phyloP scores from a whole-genome alignment of 92 coral and sea anemone genomes.

The Galaxea fascicularis region DNA sequence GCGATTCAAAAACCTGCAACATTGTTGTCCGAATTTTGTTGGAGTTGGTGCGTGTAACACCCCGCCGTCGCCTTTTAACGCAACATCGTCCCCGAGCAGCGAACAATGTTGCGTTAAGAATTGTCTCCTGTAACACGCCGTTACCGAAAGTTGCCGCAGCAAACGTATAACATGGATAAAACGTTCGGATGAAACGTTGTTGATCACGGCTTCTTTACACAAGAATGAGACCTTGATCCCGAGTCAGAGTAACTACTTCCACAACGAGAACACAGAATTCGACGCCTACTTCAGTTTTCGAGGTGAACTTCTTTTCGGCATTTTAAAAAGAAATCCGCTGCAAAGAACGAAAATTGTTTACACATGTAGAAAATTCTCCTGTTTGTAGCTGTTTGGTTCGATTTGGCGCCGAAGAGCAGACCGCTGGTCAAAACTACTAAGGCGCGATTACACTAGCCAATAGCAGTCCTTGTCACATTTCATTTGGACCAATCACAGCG shows the following conservation, averaged over 20 bases:
- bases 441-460: background rate
- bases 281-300: slow-evolving; percentile 7
- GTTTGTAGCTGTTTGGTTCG: background rate
- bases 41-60: slow-evolving; percentile 13
- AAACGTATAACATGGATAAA: no score
- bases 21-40: slow-evolving; percentile 16
- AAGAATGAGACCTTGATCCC: slow-evolving; percentile 20
- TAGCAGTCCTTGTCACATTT: background rate
- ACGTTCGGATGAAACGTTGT: background rate
- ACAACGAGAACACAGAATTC: slow-evolving; percentile 7
- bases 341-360: background rate
- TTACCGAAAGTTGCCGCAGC: no score
- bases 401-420: background rate
- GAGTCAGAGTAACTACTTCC: slow-evolving; percentile 20
- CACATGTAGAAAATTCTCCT: background rate
- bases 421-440: background rate
- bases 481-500: background rate
- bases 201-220: background rate
- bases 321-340: background rate
- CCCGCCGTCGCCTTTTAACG: background rate
- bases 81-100: background rate
- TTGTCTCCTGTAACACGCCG: no score
- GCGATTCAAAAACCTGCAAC: slow-evolving; percentile 17
- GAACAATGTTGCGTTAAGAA: no score
- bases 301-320: slow-evolving; percentile 6